Base-by-base conservation (phyloP, 1,140 invertebrate species). In the Magallana angulata region DNA sequence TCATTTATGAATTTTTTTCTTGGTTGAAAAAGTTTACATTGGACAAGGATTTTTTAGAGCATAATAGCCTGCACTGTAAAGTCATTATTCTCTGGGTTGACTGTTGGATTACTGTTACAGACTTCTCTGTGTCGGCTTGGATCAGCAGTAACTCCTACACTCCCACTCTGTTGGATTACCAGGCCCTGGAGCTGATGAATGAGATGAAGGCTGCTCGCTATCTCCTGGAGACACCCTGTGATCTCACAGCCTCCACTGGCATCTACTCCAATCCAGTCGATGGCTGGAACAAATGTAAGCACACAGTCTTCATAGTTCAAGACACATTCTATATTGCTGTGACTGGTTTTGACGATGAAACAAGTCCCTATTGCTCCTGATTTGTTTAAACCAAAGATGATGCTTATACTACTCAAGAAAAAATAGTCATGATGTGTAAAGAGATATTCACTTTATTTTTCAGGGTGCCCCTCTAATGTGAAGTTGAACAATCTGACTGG, bases 81-180 rank as follows among this genome's bases (percentile, higher is more conserved):
- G 1, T 64, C 0, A 64, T 64, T 64, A 5, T 4, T 48, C 5
- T 48, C 36, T 48, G 36, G 5, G 0, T 48, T 48, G 36, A 48
- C 5, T 5, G 36, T 24, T 48, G 36, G 7, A 16, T 82, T 14
- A 85, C n/a, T 30, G 57, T 82, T 88, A 7, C 64, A 91, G 90
- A 87, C 56, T 87, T 88, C 57, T 90, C 88, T 0, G 6, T 89
- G 48, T 64, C 59, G 8, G 60, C 16, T 11, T 89, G 88, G 88
- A 58, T 83, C 12, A 56, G 2, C 36, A 68, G 86, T 12, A 89
- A 84, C 62, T 68, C 30, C 30, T 18, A 84, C 4, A 24, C 82
- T 11, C 14, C 76, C 12, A 85, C 88, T 0, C 57, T 89, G 57
- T 18, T 68, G 16, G 59, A 81, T 9, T 80, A 76, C 60, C 64